Base-by-base conservation (phyloP, 2,888 invertebrate genomes). In the Harmothoe impar region DNA sequence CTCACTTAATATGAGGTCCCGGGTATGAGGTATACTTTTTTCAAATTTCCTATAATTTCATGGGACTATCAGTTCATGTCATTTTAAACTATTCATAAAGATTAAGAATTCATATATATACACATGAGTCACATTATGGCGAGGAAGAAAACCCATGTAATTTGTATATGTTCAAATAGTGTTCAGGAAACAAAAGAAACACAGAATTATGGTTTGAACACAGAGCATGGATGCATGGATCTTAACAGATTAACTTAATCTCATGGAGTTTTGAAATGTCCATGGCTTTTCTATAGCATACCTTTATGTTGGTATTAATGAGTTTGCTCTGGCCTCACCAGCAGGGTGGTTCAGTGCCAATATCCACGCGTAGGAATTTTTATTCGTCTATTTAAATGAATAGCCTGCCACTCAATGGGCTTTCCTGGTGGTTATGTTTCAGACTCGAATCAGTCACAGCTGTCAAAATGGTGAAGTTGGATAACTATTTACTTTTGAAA, bases 401-500 rank as follows among this genome's bases (percentile, higher is more conserved):
- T 62, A n/a, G 62, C n/a, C 62, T 12, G 23, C 3, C 23, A n/a
- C n/a, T 62, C 62, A 62, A 43, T 43, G 43, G 43, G 43, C 43
- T 43, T 62, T n/a, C 20, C 3, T 62, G 62, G n/a, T 62, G n/a
- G n/a, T 62, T 15, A n/a, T 62, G n/a, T 72, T 72, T 72, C 72
- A 72, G 72, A 7, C 17, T 62, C 23, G 23, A 62, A 3, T 29
- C 72, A 29, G n/a, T 29, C 25, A 72, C 25, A 72, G 29, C 62
- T 20, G 84, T 23, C 43, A 84, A 17, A 23, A 84, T 84, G 84
- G 84, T 84, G 84, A 84, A 84, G 84, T 25, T 84, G 84, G 84
- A 84, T 84, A 51, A 43, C n/a, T 84, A 84, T 84, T 84, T 84
- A 51, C 84, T 84, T 23, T 29, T 84, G 43, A 31, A 35, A 43